Percentiles rank a stretch among this genome's conserved stretches.
Conservation (phyloP, 2,888 invertebrate genomes). For the Merodon equestris region DNA sequence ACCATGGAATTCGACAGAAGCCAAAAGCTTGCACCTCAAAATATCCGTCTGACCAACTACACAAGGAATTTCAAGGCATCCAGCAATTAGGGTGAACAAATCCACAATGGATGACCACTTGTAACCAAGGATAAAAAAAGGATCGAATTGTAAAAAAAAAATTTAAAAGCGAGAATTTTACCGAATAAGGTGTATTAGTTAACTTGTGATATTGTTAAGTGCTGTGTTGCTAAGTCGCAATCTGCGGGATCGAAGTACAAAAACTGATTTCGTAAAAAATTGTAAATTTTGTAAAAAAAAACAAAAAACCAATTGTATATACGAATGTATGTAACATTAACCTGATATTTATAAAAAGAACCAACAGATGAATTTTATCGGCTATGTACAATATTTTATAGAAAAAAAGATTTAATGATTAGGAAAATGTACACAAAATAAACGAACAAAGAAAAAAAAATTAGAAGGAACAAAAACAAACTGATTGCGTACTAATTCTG, state of each 20-base stretch:
- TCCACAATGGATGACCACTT: neutral
- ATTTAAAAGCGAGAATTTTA: no score
- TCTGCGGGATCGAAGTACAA: conserved; percentile 60
- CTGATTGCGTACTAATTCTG: conserved; percentile 5
- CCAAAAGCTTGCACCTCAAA: conserved; percentile 77
- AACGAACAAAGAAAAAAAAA: neutral
- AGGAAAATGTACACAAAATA: no score
- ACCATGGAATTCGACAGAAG: conserved; percentile 82
- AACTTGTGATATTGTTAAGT: conserved; percentile 39
- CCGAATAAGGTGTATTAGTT: conserved; percentile 11
- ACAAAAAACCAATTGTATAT: no score
- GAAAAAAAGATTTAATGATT: no score
- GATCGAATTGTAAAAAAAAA: conserved; percentile 15
- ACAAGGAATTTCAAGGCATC: conserved; percentile 72
- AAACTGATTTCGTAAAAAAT: conserved; percentile 22
- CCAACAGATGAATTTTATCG: neutral
- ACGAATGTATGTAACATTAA: no score
- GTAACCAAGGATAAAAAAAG: neutral
- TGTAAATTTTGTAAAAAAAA: conserved; percentile 11
- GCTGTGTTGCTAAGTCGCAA: conserved; percentile 55
- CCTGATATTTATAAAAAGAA: neutral
- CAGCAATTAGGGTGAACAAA: conserved; percentile 6
- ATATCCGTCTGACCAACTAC: conserved; percentile 77
- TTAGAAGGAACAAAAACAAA: conserved; percentile 1
- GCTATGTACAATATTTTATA: neutral